phyloP scores from a whole-genome alignment of 1,140 invertebrate genomes.

The Cephus cinctus region DNA sequence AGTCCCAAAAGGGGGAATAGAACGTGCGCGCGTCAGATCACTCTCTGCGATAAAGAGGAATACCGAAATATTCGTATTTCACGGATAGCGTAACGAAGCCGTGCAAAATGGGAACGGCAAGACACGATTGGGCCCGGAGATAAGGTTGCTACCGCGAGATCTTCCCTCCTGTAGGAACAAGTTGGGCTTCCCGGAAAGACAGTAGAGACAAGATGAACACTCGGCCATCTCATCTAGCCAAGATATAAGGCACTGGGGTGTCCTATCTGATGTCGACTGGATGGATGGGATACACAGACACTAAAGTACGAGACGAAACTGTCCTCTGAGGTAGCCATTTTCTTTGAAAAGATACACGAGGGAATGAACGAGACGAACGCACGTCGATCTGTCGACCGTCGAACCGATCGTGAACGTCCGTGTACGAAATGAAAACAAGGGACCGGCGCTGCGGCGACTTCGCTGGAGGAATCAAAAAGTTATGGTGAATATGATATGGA shows the following conservation, averaged over 20 bases:
- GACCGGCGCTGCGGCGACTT: no score
- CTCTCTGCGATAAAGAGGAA: no score
- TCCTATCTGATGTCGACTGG: constrained; percentile 41
- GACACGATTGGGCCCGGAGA: constrained; percentile 38
- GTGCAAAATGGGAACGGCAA: constrained; percentile 32
- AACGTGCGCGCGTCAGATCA: no score
- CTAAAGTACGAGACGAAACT: constrained; percentile 34
- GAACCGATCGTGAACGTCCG: no score
- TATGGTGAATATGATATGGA: not conserved
- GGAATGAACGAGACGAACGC: no score
- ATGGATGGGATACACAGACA: constrained; percentile 25
- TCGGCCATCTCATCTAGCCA: constrained; percentile 34
- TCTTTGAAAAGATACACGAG: no score
- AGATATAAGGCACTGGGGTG: constrained; percentile 31
- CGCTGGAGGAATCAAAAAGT: no score
- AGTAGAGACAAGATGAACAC: constrained; percentile 31
- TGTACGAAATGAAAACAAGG: no score
- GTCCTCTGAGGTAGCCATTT: constrained; percentile 21
- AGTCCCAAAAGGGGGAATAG: no score
- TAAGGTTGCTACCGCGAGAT: constrained; percentile 36
- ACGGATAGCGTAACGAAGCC: constrained; percentile 25
- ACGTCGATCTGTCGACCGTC: no score
- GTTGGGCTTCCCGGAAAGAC: constrained; percentile 37
- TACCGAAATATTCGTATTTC: no score
- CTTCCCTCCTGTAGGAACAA: constrained; percentile 28